Percentiles rank a stretch among this genome's conserved stretches.
These are phyloP conservation scores for Hemibagrus guttatus DNA, from an alignment of 2,797 vertebrate genomes.

Conservation along the genomic window DNA sequence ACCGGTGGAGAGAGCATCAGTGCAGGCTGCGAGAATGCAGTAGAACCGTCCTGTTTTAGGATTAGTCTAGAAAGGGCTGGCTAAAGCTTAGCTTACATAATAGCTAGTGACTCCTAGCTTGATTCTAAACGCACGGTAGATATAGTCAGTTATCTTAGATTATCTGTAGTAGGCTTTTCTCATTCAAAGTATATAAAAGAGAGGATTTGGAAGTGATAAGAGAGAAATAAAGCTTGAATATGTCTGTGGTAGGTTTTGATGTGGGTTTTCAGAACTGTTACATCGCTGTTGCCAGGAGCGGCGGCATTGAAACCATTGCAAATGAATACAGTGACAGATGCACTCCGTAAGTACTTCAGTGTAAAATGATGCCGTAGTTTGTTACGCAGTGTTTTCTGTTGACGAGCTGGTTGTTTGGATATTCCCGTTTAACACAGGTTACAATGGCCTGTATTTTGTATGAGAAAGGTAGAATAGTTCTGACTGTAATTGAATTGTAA, in stretches of 20 bases:
- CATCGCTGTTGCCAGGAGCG: constrained; percentile 90
- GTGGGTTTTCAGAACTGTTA: constrained; percentile 94
- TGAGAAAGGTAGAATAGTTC: neutral
- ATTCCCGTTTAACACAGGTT: neutral
- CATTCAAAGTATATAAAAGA: neutral
- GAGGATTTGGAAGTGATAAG: constrained; percentile 37
- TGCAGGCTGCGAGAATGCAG: constrained; percentile 67
- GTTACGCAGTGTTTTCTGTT: constrained; percentile 68
- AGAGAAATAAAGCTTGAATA: constrained; percentile 62
- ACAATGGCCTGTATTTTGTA: neutral
- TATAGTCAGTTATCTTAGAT: constrained; percentile 31
- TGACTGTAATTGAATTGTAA: neutral
- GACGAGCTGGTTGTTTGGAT: constrained; percentile 12
- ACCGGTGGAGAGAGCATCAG: constrained; percentile 64
- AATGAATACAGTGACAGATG: constrained; percentile 98
- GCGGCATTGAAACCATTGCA: constrained; percentile 93
- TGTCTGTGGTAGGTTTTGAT: constrained; percentile 96
- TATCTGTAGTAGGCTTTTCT: constrained; percentile 36
- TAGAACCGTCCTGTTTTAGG: constrained; percentile 65
- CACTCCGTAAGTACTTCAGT: constrained; percentile 86
- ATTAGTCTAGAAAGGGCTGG: constrained; percentile 69
- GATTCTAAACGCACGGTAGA: constrained; percentile 33
- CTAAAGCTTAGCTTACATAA: constrained; percentile 74
- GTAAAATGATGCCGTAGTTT: constrained; percentile 54
- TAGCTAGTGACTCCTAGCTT: constrained; percentile 59